A percentile compares a stretch with the other conserved stretches of the same genome.
Conservation (phyloP, 2,888 invertebrate genomes). For the Chaitophorus viminalis region DNA sequence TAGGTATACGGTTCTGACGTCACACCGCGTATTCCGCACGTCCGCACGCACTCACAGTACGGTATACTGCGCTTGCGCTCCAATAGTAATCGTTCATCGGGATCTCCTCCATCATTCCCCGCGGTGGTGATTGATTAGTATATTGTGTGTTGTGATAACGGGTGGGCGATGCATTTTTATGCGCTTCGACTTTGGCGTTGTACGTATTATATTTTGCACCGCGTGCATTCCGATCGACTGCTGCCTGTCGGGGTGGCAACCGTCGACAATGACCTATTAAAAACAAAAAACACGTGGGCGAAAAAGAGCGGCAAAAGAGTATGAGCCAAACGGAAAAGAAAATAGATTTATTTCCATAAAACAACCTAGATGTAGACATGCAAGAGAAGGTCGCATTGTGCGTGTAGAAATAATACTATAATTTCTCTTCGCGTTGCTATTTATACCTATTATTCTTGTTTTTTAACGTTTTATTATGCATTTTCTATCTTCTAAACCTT, state of each 20-base stretch:
- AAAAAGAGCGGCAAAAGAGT: not conserved
- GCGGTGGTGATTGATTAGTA: constrained; percentile 13
- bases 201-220: not conserved
- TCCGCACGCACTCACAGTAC: not conserved
- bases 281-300: not conserved
- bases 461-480: not conserved
- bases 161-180: constrained; percentile 12
- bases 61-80: not conserved
- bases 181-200: not conserved
- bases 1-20: constrained; percentile 31
- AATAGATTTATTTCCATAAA: not conserved
- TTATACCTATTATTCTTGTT: not conserved
- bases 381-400: not conserved
- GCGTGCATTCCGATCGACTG: not conserved
- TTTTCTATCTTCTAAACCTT: not conserved
- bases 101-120: not conserved
- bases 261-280: constrained; percentile 32
- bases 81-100: not conserved
- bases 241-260: not conserved
- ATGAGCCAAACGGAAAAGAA: not conserved
- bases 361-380: no score
- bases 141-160: not conserved
- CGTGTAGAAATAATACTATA: not conserved
- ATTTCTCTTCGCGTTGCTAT: not conserved
- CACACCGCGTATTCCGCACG: constrained; percentile 3